Evolutionary conservation across 2,113 vertebrate species (phyloP).

Genomic region (Merops nubicus): DNA sequence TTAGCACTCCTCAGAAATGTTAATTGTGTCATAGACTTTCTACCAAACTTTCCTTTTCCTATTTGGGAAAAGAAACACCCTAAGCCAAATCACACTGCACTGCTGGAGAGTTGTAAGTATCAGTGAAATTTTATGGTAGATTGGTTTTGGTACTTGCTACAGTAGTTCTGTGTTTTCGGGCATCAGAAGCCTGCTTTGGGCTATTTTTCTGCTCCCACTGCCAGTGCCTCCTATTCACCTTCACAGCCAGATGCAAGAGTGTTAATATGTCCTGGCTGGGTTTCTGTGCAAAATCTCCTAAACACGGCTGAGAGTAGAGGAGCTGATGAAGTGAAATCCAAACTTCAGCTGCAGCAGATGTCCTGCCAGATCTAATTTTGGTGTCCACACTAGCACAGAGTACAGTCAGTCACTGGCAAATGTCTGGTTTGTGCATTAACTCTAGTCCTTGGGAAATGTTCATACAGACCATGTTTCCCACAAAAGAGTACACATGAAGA

Average conservation of each 20-base stretch:
- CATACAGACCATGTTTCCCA: not conserved
- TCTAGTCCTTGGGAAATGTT: not conserved
- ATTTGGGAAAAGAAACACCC: not conserved
- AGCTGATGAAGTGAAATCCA: not conserved
- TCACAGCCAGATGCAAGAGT: not conserved
- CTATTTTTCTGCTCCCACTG: not conserved
- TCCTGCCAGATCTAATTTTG: not conserved
- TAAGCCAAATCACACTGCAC: not conserved
- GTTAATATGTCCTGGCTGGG: not conserved
- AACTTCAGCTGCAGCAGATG: not conserved
- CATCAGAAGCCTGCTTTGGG: not conserved
- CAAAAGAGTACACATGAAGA: not conserved
- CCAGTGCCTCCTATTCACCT: not conserved
- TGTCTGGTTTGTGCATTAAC: not conserved
- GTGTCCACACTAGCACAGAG: not conserved
- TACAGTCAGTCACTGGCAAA: not conserved
- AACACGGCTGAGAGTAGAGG: not conserved
- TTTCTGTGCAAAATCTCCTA: not conserved
- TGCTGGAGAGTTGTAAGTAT: not conserved
- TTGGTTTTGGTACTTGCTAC: not conserved
- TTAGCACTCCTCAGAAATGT: not conserved
- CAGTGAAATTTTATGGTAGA: not conserved
- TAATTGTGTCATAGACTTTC: not conserved
- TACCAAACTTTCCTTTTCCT: not conserved
- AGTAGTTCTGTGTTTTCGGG: not conserved